Percentiles rank a stretch among this genome's conserved stretches.
These are phyloP conservation scores for Sipha maydis DNA, from an alignment of 2,888 invertebrate genomes.

Conservation along the genomic window DNA sequence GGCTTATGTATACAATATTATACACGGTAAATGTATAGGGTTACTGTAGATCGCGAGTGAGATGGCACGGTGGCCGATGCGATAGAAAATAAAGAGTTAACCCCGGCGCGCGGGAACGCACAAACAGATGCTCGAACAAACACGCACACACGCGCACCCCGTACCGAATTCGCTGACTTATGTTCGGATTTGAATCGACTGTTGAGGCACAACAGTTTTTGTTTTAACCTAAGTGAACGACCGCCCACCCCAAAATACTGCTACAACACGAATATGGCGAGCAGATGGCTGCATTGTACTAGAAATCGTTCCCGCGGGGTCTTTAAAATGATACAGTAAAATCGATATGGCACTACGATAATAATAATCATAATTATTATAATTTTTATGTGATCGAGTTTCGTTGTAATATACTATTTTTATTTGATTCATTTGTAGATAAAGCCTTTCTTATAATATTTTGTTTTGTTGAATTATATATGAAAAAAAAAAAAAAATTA, in stretches of 20 bases:
- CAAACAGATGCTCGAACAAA: not conserved
- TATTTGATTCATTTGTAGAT: too few relatives aligned
- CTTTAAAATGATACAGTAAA: not conserved
- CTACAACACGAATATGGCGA: not conserved
- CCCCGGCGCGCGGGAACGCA: not conserved
- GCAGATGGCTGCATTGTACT: slow-evolving; percentile 17
- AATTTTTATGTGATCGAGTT: not conserved
- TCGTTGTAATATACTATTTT: not conserved
- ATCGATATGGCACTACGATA: not conserved
- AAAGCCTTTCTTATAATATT: too few relatives aligned
- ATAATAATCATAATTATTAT: not conserved
- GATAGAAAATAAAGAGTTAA: not conserved
- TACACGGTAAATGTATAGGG: too few relatives aligned
- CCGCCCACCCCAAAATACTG: not conserved
- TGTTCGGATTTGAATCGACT: not conserved
- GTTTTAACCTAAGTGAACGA: not conserved
- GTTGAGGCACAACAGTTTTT: not conserved
- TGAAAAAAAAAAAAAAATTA: too few relatives aligned
- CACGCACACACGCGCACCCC: not conserved
- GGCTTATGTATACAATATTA: not conserved
- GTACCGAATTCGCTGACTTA: not conserved
- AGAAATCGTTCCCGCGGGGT: slow-evolving; percentile 15
- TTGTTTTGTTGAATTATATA: too few relatives aligned
- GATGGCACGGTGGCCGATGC: not conserved
- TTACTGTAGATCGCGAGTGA: not conserved